These are phyloP conservation scores for Lysandra coridon DNA, from an alignment of 2,888 invertebrate genomes.

Conservation along the genomic window DNA sequence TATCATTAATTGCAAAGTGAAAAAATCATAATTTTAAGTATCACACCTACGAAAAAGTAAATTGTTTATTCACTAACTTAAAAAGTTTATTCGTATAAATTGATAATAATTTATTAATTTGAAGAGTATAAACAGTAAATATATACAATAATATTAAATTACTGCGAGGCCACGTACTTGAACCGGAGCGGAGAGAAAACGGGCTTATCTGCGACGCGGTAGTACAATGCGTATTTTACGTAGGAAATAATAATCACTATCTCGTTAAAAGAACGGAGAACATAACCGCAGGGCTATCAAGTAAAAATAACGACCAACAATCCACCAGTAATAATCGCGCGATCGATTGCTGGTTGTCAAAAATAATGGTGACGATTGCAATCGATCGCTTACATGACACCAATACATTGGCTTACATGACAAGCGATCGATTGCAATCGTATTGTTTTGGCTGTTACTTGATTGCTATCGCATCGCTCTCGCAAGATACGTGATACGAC, in stretches of 20 bases:
- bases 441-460: no score
- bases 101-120: neutral
- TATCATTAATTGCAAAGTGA: neutral
- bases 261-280: no score
- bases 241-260: neutral
- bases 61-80: neutral
- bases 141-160: neutral
- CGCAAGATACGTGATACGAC: no score
- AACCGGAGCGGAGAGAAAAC: neutral
- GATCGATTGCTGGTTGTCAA: no score
- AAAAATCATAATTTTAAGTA: neutral
- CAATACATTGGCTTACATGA: no score
- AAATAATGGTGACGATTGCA: no score
- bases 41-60: neutral
- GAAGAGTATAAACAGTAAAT: neutral
- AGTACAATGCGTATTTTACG: neutral
- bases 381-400: no score
- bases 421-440: no score
- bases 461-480: no score
- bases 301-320: no score
- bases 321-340: no score
- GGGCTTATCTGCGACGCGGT: neutral
- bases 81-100: neutral
- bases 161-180: neutral
- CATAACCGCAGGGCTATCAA: no score